Conservation (phyloP, 2,888 invertebrate species). For the Eumerus sabulonum region DNA sequence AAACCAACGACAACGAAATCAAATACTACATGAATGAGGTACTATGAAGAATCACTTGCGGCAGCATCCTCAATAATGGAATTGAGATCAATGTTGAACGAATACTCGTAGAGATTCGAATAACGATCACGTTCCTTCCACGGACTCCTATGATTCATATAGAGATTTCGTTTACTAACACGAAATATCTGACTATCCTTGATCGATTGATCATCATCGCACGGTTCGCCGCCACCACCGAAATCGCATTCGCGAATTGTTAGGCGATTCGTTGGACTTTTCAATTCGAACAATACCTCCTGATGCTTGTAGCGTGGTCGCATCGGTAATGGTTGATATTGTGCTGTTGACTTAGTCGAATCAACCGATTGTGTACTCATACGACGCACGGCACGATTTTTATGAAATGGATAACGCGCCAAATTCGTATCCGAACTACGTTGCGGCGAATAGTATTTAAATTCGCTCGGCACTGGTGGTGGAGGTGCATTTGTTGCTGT, state of each 20-base stretch:
- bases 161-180: conserved; percentile 79
- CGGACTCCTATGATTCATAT: conserved; percentile 79
- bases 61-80: conserved; percentile 79
- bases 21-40: conserved; percentile 71
- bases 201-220: conserved; percentile 78
- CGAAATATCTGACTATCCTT: conserved; percentile 79
- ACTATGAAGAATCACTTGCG: conserved; percentile 79
- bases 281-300: conserved; percentile 78
- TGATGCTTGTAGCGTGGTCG: conserved; percentile 76
- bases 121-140: conserved; percentile 79
- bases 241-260: conserved; percentile 79
- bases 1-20: conserved; percentile 16
- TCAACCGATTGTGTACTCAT: conserved; percentile 78
- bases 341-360: conserved; percentile 76
- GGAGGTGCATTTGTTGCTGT: conserved; percentile 76
- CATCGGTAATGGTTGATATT: conserved; percentile 77
- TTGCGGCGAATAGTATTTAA: conserved; percentile 78
- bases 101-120: conserved; percentile 79
- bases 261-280: conserved; percentile 78
- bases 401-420: conserved; percentile 77
- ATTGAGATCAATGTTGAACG: conserved; percentile 79
- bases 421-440: conserved; percentile 75
- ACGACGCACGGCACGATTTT: conserved; percentile 76
- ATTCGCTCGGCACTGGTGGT: conserved; percentile 77
- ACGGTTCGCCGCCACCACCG: conserved; percentile 79